phyloP scores from a whole-genome alignment of 2,888 invertebrate species.

The Hofmannophila pseudospretella region DNA sequence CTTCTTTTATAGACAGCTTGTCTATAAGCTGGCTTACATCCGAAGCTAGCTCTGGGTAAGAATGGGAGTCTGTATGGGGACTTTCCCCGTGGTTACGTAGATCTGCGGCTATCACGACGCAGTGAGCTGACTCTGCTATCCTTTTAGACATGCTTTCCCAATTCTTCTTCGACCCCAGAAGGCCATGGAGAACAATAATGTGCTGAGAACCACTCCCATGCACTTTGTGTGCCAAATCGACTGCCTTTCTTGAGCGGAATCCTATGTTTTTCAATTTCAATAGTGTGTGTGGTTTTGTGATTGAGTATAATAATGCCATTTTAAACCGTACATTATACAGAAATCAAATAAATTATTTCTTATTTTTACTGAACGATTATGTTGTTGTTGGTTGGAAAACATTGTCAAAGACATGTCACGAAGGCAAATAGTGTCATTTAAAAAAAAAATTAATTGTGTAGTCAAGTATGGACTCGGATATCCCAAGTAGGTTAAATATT shows the following conservation, averaged over 20 bases:
- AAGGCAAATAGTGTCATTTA: too few relatives aligned
- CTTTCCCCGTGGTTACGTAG: slow-evolving; percentile 96
- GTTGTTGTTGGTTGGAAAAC: too few relatives aligned
- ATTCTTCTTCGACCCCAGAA: slow-evolving; percentile 92
- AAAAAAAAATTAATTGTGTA: too few relatives aligned
- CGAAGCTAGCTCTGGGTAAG: slow-evolving; percentile 83
- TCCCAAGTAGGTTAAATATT: too few relatives aligned
- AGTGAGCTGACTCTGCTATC: slow-evolving; percentile 76
- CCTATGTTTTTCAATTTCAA: too few relatives aligned
- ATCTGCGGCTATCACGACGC: slow-evolving; percentile 88
- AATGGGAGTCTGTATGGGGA: slow-evolving; percentile 83
- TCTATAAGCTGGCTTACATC: slow-evolving; percentile 82
- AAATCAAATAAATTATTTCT: too few relatives aligned
- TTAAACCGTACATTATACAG: too few relatives aligned
- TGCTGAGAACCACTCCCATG: slow-evolving; percentile 42
- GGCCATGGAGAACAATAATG: slow-evolving; percentile 88
- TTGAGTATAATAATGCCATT: not conserved
- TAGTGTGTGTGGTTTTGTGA: too few relatives aligned
- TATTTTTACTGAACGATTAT: too few relatives aligned
- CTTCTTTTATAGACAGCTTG: slow-evolving; percentile 73
- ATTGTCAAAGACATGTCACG: too few relatives aligned
- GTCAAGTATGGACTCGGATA: too few relatives aligned
- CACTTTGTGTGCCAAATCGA: slow-evolving; percentile 31
- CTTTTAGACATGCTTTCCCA: slow-evolving; percentile 89
- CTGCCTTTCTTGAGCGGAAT: slow-evolving; percentile 13